phyloP scores from a whole-genome alignment of 2,888 invertebrate genomes.

The Acleris laterana region DNA sequence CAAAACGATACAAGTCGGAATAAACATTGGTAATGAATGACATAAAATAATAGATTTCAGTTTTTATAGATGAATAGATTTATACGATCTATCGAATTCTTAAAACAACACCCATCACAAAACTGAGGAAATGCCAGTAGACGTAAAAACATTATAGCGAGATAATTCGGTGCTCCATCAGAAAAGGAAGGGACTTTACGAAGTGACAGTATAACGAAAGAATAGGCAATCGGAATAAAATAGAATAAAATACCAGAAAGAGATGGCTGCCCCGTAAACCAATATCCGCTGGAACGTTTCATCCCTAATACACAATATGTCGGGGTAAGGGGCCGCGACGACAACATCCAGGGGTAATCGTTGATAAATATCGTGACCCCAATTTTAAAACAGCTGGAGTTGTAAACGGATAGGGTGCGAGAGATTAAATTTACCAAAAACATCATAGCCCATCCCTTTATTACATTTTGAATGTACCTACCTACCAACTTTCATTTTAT shows the following conservation, averaged over 20 bases:
- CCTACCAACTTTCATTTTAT: no score
- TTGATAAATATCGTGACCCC: constrained; percentile 34
- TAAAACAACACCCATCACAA: background rate
- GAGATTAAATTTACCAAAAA: constrained; percentile 23
- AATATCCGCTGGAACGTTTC: constrained; percentile 31
- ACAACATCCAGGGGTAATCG: constrained; percentile 35
- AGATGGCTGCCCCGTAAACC: constrained; percentile 21
- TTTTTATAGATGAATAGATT: background rate
- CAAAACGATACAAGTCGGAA: no score
- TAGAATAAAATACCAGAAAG: constrained; percentile 22
- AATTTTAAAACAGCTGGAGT: constrained; percentile 34
- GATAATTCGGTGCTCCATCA: constrained; percentile 18
- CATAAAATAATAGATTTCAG: no score
- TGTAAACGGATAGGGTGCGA: constrained; percentile 22
- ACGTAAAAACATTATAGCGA: constrained; percentile 1
- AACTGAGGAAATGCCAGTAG: constrained; percentile 7
- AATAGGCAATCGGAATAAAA: constrained; percentile 30
- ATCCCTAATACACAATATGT: constrained; percentile 35
- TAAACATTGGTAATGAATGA: no score
- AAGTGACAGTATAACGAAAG: constrained; percentile 24
- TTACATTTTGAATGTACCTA: background rate
- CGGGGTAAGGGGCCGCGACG: constrained; percentile 22
- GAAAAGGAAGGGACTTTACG: constrained; percentile 14
- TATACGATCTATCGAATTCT: no score
- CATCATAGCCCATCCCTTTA: constrained; percentile 1